Percentiles rank a stretch among this genome's conserved stretches.
These are phyloP conservation scores for Tupiocoris notatus DNA, from an alignment of 2,888 invertebrate species.

Conservation along the genomic window DNA sequence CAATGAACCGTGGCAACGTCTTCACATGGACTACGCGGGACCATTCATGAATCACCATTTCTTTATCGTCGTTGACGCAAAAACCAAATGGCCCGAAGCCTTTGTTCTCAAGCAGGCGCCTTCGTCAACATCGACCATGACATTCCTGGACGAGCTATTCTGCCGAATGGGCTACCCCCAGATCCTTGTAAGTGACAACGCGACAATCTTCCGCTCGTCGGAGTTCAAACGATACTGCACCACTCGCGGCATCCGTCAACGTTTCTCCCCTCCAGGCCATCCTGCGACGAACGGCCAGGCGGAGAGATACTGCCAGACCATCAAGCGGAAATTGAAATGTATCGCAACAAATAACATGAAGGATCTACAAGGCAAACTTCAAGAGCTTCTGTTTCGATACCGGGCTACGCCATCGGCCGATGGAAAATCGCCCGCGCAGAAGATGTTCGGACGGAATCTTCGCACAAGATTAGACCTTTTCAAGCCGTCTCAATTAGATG, in stretches of 20 bases:
- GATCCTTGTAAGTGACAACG: conserved; percentile 8
- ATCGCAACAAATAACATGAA: too few relatives aligned
- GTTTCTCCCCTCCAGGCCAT: background rate
- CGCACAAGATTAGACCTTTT: too few relatives aligned
- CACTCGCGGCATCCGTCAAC: background rate
- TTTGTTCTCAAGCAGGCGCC: background rate
- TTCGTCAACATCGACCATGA: conserved; percentile 7
- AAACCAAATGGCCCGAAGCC: conserved; percentile 5
- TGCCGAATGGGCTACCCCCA: background rate
- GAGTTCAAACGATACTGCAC: conserved; percentile 1
- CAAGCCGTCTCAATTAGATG: too few relatives aligned
- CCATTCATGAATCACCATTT: background rate
- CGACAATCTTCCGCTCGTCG: conserved; percentile 2
- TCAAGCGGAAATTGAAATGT: too few relatives aligned
- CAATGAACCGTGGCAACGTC: background rate
- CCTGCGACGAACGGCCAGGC: conserved; percentile 1
- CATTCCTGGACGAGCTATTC: conserved; percentile 10
- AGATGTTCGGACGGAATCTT: too few relatives aligned
- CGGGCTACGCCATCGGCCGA: too few relatives aligned
- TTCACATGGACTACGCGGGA: conserved; percentile 8
- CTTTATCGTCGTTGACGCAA: conserved; percentile 4
- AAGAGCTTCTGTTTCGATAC: too few relatives aligned
- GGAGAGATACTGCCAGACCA: too few relatives aligned
- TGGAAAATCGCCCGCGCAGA: too few relatives aligned
- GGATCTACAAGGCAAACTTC: too few relatives aligned